These are phyloP conservation scores for Epirrhoe alternata DNA, from an alignment of 2,888 invertebrate genomes.

Conservation along the genomic window DNA sequence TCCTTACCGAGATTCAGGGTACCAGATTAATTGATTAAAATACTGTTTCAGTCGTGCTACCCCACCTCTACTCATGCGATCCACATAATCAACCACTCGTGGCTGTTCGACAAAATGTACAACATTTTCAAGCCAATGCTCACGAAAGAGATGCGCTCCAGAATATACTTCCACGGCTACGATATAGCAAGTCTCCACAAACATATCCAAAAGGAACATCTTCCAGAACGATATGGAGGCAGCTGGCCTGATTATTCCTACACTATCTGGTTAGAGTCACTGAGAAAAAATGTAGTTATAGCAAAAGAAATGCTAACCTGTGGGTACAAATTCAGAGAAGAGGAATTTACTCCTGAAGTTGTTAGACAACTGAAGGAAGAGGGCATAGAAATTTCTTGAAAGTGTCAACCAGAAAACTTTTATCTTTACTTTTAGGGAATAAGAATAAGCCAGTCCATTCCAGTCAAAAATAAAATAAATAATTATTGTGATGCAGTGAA, in stretches of 20 bases:
- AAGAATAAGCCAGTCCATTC: conserved; percentile 35
- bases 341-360: conserved; percentile 70
- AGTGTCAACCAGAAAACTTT: conserved; percentile 15
- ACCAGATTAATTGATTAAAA: neutral
- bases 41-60: conserved; percentile 86
- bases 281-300: conserved; percentile 84
- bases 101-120: conserved; percentile 92
- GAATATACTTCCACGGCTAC: conserved; percentile 89
- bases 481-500: no score
- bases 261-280: conserved; percentile 89
- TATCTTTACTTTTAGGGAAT: conserved; percentile 16
- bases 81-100: conserved; percentile 92
- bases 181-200: conserved; percentile 90
- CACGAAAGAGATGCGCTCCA: conserved; percentile 87
- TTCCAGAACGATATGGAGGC: conserved; percentile 90
- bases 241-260: conserved; percentile 89
- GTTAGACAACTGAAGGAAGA: conserved; percentile 68
- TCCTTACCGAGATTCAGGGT: neutral
- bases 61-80: conserved; percentile 90
- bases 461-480: no score
- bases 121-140: conserved; percentile 92
- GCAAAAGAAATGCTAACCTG: conserved; percentile 86
- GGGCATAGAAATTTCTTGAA: conserved; percentile 63
- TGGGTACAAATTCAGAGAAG: conserved; percentile 86
- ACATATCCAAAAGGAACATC: conserved; percentile 85